Evolutionary conservation across 2,113 vertebrate species (phyloP).

Genomic region (Hemibagrus wyckioides): DNA sequence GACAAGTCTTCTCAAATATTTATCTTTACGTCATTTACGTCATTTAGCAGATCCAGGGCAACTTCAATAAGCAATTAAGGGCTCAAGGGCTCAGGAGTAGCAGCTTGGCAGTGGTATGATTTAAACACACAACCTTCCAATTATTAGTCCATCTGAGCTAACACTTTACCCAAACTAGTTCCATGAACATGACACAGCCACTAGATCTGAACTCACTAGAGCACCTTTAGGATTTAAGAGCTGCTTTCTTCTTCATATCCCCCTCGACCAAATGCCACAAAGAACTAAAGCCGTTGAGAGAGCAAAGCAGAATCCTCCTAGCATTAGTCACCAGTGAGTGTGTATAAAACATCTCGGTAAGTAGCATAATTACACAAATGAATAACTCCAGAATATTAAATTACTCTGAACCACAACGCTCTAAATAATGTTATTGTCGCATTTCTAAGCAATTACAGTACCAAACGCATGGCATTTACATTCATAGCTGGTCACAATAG

Average conservation of each 20-base stretch:
- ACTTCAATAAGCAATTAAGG: too few species aligned
- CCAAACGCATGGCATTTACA: slow-evolving; percentile 24
- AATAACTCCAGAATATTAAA: not conserved
- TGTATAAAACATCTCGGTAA: not conserved
- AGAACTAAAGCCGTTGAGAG: not conserved
- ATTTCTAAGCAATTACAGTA: slow-evolving; percentile 15
- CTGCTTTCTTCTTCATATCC: not conserved
- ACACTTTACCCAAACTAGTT: not conserved
- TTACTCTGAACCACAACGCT: not conserved
- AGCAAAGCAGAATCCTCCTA: not conserved
- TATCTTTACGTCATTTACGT: too few species aligned
- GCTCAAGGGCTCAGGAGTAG: too few species aligned
- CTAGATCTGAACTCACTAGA: not conserved
- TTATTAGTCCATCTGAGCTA: too few species aligned
- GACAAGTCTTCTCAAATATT: not conserved
- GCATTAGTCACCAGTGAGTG: not conserved
- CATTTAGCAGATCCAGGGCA: too few species aligned
- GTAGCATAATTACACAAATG: not conserved
- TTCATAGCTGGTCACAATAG: slow-evolving; percentile 23
- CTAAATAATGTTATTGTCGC: slow-evolving; percentile 2
- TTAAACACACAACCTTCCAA: too few species aligned
- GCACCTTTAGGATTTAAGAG: not conserved
- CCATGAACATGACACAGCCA: not conserved
- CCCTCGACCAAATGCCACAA: not conserved
- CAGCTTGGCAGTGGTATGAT: too few species aligned